phyloP scores from a whole-genome alignment of 2,797 vertebrate genomes.

The Amblyraja radiata region DNA sequence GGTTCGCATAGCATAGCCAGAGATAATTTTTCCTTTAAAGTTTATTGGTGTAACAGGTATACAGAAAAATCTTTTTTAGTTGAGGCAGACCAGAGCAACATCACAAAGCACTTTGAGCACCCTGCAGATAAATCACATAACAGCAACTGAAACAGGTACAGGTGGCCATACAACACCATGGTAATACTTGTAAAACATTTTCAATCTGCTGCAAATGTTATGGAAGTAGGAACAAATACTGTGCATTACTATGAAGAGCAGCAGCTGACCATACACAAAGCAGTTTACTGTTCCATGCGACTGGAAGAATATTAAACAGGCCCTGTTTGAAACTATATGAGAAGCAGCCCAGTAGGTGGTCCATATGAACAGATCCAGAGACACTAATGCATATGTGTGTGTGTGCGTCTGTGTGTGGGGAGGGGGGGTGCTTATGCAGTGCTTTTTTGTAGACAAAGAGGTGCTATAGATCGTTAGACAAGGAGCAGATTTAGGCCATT shows the following conservation, averaged over 20 bases:
- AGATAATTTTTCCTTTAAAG: slow-evolving; percentile 13
- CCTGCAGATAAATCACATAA: neutral
- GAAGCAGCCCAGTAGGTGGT: neutral
- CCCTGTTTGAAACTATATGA: neutral
- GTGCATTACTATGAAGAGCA: neutral
- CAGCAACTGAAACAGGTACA: slow-evolving; percentile 14
- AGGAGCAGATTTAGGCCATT: too few relatives aligned
- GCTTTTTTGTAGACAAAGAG: too few relatives aligned
- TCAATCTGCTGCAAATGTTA: neutral
- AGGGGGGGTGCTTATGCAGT: too few relatives aligned
- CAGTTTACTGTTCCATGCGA: neutral
- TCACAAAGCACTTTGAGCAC: neutral
- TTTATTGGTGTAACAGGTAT: neutral
- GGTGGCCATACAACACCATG: neutral
- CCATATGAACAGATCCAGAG: neutral
- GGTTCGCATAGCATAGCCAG: neutral
- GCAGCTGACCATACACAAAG: neutral
- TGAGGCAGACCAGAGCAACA: neutral
- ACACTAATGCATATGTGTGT: neutral
- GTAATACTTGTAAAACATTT: neutral
- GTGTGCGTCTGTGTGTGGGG: neutral
- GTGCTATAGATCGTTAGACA: too few relatives aligned
- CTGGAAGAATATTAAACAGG: neutral
- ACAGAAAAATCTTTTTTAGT: neutral
- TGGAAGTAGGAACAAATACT: neutral